phyloP scores from a whole-genome alignment of 2,888 invertebrate genomes.

The Bimastos eiseni region DNA sequence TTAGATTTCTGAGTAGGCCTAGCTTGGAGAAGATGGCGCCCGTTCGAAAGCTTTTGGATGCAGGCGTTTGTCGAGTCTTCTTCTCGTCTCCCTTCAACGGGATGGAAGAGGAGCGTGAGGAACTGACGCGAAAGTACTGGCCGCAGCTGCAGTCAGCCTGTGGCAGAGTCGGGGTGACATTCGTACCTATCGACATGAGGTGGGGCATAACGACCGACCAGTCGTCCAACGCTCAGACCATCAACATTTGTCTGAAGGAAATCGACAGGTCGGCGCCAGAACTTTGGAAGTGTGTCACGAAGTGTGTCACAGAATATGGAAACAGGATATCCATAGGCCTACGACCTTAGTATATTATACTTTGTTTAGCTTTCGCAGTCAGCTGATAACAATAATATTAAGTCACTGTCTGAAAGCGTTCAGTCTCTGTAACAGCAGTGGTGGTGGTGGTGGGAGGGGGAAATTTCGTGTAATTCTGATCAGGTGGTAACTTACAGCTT shows the following conservation, averaged over 20 bases:
- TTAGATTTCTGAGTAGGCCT: not conserved
- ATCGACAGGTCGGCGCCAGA: constrained; percentile 52
- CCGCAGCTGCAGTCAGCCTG: constrained; percentile 55
- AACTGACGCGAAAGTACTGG: constrained; percentile 56
- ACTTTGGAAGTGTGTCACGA: too few relatives aligned
- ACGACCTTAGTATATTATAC: not conserved
- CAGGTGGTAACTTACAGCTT: not conserved
- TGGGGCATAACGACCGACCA: constrained; percentile 60
- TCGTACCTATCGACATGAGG: constrained; percentile 58
- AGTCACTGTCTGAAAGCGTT: not conserved
- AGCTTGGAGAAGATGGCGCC: not conserved
- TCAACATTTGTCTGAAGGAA: constrained; percentile 57
- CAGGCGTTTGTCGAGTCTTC: constrained; percentile 52
- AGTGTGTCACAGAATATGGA: too few relatives aligned
- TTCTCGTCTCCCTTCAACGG: constrained; percentile 62
- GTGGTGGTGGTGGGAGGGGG: too few relatives aligned
- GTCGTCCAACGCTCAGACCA: constrained; percentile 53
- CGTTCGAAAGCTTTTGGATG: constrained; percentile 47
- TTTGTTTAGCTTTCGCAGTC: not conserved
- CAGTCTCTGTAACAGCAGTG: too few relatives aligned
- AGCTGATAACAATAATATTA: not conserved
- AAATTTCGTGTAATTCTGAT: too few relatives aligned
- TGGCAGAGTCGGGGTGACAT: constrained; percentile 47
- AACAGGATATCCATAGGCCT: too few relatives aligned
- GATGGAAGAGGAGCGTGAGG: constrained; percentile 60